phyloP scores from a whole-genome alignment of 2,888 invertebrate genomes.

The Chydorus sphaericus region DNA sequence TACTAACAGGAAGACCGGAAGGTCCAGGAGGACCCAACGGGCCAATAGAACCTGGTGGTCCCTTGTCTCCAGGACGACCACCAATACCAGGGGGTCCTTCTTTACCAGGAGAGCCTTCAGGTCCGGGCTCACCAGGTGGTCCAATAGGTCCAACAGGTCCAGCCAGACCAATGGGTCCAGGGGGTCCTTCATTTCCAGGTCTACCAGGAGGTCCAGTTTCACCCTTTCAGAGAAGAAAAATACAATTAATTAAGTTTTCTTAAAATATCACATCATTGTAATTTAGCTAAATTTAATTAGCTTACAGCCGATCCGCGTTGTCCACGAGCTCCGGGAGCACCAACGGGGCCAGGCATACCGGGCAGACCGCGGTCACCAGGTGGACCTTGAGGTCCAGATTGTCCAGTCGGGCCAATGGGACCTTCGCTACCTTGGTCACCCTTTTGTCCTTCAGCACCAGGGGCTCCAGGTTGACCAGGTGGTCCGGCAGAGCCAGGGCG shows the following conservation, averaged over 20 bases:
- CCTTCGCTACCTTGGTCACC: constrained; percentile 56
- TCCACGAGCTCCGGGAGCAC: constrained; percentile 48
- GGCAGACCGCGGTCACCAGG: constrained; percentile 46
- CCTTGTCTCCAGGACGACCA: constrained; percentile 62
- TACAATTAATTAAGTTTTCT: neutral
- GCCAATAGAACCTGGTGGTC: constrained; percentile 49
- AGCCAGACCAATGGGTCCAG: constrained; percentile 46
- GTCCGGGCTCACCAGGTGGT: constrained; percentile 41
- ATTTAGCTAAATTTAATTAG: constrained; percentile 16
- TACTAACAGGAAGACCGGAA: constrained; percentile 49
- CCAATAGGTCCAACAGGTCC: constrained; percentile 55
- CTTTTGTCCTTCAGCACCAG: constrained; percentile 55
- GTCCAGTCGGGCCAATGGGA: constrained; percentile 50
- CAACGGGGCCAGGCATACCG: constrained; percentile 44
- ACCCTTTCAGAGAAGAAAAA: constrained; percentile 34
- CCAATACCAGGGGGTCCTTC: constrained; percentile 52
- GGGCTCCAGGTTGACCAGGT: constrained; percentile 50
- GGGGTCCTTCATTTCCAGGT: constrained; percentile 53
- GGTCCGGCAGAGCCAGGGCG: constrained; percentile 49
- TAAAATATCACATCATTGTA: neutral
- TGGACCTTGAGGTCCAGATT: constrained; percentile 45
- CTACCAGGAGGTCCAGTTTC: constrained; percentile 57
- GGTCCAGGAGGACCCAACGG: constrained; percentile 46
- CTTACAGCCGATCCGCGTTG: constrained; percentile 45
- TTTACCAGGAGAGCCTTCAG: constrained; percentile 47